Base-by-base conservation (phyloP, 1,140 invertebrate species). In the Venustaconcha ellipsiformis region DNA sequence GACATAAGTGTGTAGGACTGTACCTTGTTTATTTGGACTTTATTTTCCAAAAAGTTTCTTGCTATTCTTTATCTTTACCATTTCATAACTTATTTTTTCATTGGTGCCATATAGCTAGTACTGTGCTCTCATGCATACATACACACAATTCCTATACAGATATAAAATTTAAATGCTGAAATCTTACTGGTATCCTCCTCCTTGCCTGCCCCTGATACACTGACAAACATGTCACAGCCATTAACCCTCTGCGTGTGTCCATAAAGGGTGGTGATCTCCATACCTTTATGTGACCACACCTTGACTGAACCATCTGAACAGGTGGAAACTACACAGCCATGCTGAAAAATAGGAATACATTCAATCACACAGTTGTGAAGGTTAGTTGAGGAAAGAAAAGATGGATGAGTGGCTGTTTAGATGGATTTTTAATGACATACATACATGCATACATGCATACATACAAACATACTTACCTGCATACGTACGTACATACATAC, bases 201-300 rank as follows among this genome's bases (percentile, higher is more conserved):
- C 59, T 69, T 57, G 20, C 56, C 67, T 57, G 72, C 66, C 48
- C 78, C 66, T n/a, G 67, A 72, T 57, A 83, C 67, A 62, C 81
- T 83, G 70, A 89, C 84, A 57, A 80, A 81, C 14, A 89, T 82
- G 76, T 89, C 88, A 83, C 88, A 89, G 20, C 78, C 80, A 71
- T 87, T 89, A 26, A 85, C 88, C 63, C 87, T 78, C 70, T 84
- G 81, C 48, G 77, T 82, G 67, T 90, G 89, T 58, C 88, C 89
- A 68, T 84, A 82, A 20, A 90, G 79, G 13, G 88, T 88, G n/a
- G 89, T 89, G n/a, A 90, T 87, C 64, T 86, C 85, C 57, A 83
- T 80, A 11, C 89, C 89, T 78, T 86, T 87, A 78, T 90, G 88
- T 20, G 88, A 89, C 89, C 89, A 90, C 1, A 90, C 82, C 74